Evolutionary conservation across 2,888 invertebrate species (phyloP).

Genomic region (Torymus tubicola): DNA sequence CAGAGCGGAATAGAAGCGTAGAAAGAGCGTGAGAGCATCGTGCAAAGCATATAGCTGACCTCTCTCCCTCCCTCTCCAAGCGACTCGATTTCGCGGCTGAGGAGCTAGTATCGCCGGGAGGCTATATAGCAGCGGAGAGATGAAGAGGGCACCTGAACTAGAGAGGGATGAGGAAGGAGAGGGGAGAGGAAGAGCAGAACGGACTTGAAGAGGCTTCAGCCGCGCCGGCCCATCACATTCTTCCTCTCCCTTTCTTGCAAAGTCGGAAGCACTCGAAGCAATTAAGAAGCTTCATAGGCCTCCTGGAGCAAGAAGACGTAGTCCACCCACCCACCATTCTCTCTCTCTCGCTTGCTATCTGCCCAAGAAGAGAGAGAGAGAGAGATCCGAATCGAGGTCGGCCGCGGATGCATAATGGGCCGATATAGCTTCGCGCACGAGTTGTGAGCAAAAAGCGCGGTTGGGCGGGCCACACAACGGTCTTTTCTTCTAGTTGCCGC

Average conservation of each 20-base stretch:
- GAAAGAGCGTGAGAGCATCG: too few relatives aligned
- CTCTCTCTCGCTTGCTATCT: not conserved
- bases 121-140: too few relatives aligned
- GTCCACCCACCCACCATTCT: not conserved
- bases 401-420: constrained; percentile 17
- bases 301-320: not conserved
- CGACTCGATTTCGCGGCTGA: too few relatives aligned
- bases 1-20: not conserved
- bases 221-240: not conserved
- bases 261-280: constrained; percentile 21
- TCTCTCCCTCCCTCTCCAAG: too few relatives aligned
- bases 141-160: not conserved
- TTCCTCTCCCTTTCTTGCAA: too few relatives aligned
- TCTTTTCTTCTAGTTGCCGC: not conserved
- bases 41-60: too few relatives aligned
- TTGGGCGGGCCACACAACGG: not conserved
- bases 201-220: not conserved
- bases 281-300: constrained; percentile 17
- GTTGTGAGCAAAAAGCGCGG: not conserved
- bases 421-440: not conserved
- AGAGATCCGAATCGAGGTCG: constrained; percentile 36
- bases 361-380: not conserved
- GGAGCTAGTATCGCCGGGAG: too few relatives aligned
- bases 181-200: not conserved
- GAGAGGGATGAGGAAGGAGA: constrained; percentile 5